Conservation (phyloP, 2,888 invertebrate species). For the Monopis laevigella region DNA sequence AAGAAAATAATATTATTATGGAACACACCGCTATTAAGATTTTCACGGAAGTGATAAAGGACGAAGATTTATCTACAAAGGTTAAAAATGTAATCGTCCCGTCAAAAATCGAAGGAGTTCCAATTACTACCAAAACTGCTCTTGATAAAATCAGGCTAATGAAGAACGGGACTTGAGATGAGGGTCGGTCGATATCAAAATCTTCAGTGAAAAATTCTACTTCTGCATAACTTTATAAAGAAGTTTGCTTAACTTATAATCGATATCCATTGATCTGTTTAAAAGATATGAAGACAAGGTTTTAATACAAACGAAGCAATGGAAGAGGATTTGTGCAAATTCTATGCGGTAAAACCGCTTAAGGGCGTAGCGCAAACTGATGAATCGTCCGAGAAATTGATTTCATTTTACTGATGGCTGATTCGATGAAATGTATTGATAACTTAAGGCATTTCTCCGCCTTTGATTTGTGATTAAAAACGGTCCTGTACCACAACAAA, state of each 20-base stretch:
- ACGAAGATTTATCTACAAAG: conserved; percentile 37
- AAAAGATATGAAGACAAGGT: no score
- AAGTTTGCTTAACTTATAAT: not conserved
- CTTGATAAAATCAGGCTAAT: conserved; percentile 62
- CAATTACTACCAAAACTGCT: conserved; percentile 58
- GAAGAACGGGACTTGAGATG: conserved; percentile 56
- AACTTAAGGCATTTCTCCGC: conserved; percentile 17
- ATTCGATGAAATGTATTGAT: conserved; percentile 43
- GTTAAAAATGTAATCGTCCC: conserved; percentile 43
- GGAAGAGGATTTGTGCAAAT: not conserved
- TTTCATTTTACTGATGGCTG: conserved; percentile 49
- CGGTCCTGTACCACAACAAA: not conserved
- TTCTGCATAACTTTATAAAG: not conserved
- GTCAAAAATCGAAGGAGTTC: conserved; percentile 47
- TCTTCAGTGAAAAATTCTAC: conserved; percentile 5
- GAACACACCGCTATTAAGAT: conserved; percentile 17
- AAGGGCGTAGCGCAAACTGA: conserved; percentile 10
- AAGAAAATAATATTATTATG: not conserved
- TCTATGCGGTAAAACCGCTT: conserved; percentile 4
- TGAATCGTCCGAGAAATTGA: conserved; percentile 37
- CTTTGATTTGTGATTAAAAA: conserved; percentile 11
- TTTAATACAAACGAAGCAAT: conserved; percentile 4
- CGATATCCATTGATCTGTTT: conserved; percentile 1
- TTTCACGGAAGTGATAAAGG: conserved; percentile 33
- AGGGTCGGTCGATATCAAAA: conserved; percentile 28